Percentiles rank a stretch among this genome's conserved stretches.
Conservation (phyloP, 2,797 vertebrate genomes). For the Falco novaeseelandiae region DNA sequence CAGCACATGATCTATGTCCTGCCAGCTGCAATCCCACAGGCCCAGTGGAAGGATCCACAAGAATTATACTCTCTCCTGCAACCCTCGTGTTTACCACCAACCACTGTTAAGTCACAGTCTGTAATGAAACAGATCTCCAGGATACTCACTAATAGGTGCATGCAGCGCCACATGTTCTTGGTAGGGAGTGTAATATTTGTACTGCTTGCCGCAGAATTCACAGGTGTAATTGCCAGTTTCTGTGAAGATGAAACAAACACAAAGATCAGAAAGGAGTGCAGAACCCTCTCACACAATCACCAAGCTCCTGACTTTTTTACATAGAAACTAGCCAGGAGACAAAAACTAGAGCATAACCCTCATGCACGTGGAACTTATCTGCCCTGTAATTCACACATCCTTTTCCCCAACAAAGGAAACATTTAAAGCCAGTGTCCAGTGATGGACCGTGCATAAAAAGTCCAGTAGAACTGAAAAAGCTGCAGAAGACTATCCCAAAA, state of each 20-base stretch:
- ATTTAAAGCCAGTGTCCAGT: background rate
- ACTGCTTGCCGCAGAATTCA: conserved; percentile 98
- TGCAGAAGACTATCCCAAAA: background rate
- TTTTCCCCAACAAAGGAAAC: background rate
- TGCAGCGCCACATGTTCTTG: conserved; percentile 98
- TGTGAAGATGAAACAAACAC: conserved; percentile 67
- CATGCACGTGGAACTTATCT: background rate
- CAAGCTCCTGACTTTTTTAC: background rate
- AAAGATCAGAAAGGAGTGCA: background rate
- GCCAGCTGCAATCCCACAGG: background rate
- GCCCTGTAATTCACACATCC: background rate
- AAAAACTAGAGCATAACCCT: background rate
- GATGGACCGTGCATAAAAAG: background rate
- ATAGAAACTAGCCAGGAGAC: background rate
- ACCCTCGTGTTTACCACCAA: background rate
- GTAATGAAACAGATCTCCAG: background rate
- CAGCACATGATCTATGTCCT: background rate
- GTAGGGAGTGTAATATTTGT: conserved; percentile 99
- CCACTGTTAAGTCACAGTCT: background rate
- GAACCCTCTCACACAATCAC: background rate
- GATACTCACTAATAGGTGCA: conserved; percentile 91
- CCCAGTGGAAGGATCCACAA: background rate
- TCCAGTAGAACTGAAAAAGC: background rate
- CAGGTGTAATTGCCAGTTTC: conserved; percentile 98
- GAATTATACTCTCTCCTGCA: background rate